These are phyloP conservation scores for Platycercus adscitus DNA, from an alignment of 2,113 vertebrate species.

Conservation along the genomic window DNA sequence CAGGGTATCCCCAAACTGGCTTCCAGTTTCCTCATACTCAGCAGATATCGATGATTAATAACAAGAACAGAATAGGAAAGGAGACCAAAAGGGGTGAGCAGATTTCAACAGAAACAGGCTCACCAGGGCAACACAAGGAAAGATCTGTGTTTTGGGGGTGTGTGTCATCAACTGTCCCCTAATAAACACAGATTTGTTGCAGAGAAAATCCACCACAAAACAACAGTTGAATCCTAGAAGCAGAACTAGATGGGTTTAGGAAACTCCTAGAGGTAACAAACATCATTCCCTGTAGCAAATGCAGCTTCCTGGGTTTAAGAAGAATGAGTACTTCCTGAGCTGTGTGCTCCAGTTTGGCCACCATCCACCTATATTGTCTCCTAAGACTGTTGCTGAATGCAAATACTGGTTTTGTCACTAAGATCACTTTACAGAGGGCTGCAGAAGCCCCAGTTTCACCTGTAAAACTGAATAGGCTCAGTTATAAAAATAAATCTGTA, in stretches of 20 bases:
- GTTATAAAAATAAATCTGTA: background rate
- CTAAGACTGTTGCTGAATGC: slow-evolving; percentile 20
- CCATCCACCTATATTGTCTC: slow-evolving; percentile 27
- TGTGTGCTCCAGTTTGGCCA: slow-evolving; percentile 46
- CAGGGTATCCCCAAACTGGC: background rate
- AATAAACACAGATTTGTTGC: background rate
- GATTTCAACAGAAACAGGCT: background rate
- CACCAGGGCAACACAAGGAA: background rate
- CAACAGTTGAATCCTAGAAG: background rate
- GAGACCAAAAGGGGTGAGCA: background rate
- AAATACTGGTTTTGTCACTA: slow-evolving; percentile 47
- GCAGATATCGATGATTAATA: background rate
- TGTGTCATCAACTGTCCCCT: background rate
- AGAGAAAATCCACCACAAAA: background rate
- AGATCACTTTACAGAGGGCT: background rate
- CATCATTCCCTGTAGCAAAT: background rate
- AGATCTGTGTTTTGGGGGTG: no score
- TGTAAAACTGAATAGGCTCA: background rate
- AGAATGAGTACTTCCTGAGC: slow-evolving; percentile 32
- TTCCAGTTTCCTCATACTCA: background rate
- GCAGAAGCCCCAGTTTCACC: slow-evolving; percentile 57
- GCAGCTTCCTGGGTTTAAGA: background rate
- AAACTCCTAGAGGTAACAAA: background rate
- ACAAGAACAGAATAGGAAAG: background rate
- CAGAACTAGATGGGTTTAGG: background rate